Conservation (phyloP, 1,140 invertebrate genomes). For the Andrena cerasifolii region DNA sequence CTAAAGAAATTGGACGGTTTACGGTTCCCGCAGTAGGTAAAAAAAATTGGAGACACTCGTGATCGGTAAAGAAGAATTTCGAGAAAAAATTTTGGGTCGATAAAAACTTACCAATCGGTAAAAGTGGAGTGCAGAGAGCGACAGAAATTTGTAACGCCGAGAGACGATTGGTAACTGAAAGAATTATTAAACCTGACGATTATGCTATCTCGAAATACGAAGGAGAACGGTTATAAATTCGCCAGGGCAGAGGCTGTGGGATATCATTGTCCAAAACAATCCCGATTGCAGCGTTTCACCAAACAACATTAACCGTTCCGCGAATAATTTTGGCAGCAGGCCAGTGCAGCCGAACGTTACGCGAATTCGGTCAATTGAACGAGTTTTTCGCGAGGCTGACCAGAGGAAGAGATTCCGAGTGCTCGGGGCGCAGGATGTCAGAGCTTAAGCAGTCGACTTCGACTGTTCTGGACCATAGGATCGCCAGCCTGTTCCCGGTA, state of each 20-base stretch:
- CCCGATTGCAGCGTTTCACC: neutral
- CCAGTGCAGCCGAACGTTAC: neutral
- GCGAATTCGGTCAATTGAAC: neutral
- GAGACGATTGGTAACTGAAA: too few relatives aligned
- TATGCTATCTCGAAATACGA: neutral
- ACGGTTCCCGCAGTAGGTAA: too few relatives aligned
- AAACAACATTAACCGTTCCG: neutral
- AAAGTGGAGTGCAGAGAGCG: neutral
- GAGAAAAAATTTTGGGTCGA: neutral
- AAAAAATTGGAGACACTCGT: too few relatives aligned
- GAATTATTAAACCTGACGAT: too few relatives aligned
- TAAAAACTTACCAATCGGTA: neutral
- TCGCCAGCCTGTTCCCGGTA: conserved; percentile 51
- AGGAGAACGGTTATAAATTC: neutral
- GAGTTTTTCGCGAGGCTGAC: conserved; percentile 3
- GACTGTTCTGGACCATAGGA: neutral
- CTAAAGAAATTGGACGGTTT: too few relatives aligned
- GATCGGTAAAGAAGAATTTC: neutral
- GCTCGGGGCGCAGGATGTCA: conserved; percentile 7
- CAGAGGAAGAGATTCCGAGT: neutral
- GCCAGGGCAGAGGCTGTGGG: neutral
- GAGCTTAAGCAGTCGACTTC: neutral
- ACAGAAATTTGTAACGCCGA: too few relatives aligned
- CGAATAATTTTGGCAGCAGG: conserved; percentile 36
- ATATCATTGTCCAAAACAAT: too few relatives aligned